Evolutionary conservation across 2,888 invertebrate genomes (phyloP).

Genomic region (Tortricodes alternella): DNA sequence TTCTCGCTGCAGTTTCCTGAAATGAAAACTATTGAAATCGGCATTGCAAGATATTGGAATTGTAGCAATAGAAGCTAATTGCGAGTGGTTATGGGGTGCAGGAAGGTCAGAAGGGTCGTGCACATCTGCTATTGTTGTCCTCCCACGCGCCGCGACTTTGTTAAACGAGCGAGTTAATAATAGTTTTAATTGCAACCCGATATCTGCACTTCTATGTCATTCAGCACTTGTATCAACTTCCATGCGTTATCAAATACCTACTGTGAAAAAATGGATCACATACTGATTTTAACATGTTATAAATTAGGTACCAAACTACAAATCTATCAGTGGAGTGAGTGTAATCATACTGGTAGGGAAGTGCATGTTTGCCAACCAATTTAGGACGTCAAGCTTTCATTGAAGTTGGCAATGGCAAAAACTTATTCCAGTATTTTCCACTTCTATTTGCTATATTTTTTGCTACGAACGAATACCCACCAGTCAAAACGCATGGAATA

Average conservation of each 20-base stretch:
- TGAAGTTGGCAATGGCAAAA: conserved; percentile 32
- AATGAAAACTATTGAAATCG: conserved; percentile 14
- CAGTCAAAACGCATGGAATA: conserved; percentile 41
- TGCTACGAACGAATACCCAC: conserved; percentile 32
- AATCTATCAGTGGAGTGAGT: neutral
- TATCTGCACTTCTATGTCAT: conserved; percentile 60
- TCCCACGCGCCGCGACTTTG: conserved; percentile 61
- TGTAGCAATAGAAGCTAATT: conserved; percentile 61
- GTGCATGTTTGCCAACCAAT: conserved; percentile 33
- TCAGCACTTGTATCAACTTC: conserved; percentile 28
- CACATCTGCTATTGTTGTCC: conserved; percentile 77
- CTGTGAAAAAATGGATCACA: neutral
- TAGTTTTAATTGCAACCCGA: conserved; percentile 80
- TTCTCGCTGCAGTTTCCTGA: conserved; percentile 15
- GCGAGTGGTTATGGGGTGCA: conserved; percentile 57
- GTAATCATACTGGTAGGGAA: conserved; percentile 10
- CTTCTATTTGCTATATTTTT: conserved; percentile 32
- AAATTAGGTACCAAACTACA: neutral
- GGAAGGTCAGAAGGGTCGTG: conserved; percentile 64
- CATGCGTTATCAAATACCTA: neutral
- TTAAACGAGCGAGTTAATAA: conserved; percentile 66
- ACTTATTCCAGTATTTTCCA: conserved; percentile 29
- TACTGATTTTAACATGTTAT: neutral
- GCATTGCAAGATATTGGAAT: conserved; percentile 23
- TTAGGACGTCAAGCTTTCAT: conserved; percentile 34